Base-by-base conservation (phyloP, 2,797 vertebrate genomes). In the Glyptemys insculpta region DNA sequence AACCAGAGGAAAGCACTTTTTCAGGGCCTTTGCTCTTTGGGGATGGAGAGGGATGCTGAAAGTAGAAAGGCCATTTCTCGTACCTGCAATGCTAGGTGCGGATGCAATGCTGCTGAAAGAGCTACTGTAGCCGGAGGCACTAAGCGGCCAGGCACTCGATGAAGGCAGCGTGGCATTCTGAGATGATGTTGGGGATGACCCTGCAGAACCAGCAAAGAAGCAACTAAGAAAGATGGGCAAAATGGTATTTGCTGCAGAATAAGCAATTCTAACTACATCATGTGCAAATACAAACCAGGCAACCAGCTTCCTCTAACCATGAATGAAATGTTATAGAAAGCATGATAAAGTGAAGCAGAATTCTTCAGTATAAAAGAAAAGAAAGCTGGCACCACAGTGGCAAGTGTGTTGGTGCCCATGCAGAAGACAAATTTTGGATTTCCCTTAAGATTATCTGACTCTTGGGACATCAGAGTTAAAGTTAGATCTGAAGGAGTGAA, bases 121-220 rank as follows among this genome's bases (percentile, higher is more conserved):
- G 98, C 99, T 99, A 98, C 98, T 98, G 98, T 98, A 99, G 98
- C 98, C 96, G 96, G 98, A 98, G 98, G 98, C 98, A 99, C 98
- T 98, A 98, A 99, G 98, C 94, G 99, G 99, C 99, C 99, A 99
- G 99, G 99, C 99, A 98, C 98, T 98, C 97, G 98, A 98, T 96
- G 99, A 98, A 98, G 99, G 99, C 98, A 98, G 98, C 98, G 98
- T 98, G 98, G 98, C 98, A 95, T 97, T 99, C 99, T 99, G 99
- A 99, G 98, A 98, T 97, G 99, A 98, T 93, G 99, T 98, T 97
- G 99, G 99, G 98, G 99, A 99, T 96, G 98, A 97, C 98, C 98
- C 98, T 98, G 98, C 95, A 95, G 98, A 97, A 97, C 97, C 98
- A 98, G 97, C 97, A 98, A 95, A 97, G 95, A 96, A 78, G 96